Base-by-base conservation (phyloP, 2,888 invertebrate species). In the Acanthosoma haemorrhoidale region DNA sequence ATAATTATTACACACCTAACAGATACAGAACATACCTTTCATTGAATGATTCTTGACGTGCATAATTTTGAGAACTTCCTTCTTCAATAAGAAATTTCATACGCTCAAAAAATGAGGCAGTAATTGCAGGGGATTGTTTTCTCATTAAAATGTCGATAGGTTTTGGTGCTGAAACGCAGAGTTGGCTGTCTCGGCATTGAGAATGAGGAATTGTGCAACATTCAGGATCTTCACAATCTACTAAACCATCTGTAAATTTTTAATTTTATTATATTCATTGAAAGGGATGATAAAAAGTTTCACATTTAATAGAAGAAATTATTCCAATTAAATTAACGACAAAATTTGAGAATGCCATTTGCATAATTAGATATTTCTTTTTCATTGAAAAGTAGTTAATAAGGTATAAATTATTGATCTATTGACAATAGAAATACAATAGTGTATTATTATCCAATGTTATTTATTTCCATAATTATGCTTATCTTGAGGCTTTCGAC, bases 51-150 rank as follows among this genome's bases (percentile, higher is more conserved):
- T 94, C 93, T 79, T 92, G 88, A 76, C 94, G 91, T 9, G 98
- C 96, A 82, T 97, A 98, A 81, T 93, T 96, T 82, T 99, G 99
- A 67, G 99, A 87, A 80, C 96, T 96, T 79, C 96, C 95, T 80
- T 96, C 96, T 81, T 98, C 97, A 75, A 99, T 96, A 75, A 99
- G 86, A 84, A 99, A 99, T 79, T 94, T 94, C 93, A 97, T 96
- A 77, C 96, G 87, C 80, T 98, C 96, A 80, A 95, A 97, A 86
- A 99, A 99, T 1, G 96, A 96, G 1, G 97, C 96, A 0, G 96
- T 97, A 77, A 96, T 93, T 25, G 94, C 93, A 2, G 96, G 96
- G 0, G 97, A 95, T 79, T 97, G 96, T 81, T 96, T 96, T 70
- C 96, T 85, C 59, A 97, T 84, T 15, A 99, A 84, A 74, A 98